Evolutionary conservation across 1,140 invertebrate genomes (phyloP).

Genomic region (Zaprionus davidi): DNA sequence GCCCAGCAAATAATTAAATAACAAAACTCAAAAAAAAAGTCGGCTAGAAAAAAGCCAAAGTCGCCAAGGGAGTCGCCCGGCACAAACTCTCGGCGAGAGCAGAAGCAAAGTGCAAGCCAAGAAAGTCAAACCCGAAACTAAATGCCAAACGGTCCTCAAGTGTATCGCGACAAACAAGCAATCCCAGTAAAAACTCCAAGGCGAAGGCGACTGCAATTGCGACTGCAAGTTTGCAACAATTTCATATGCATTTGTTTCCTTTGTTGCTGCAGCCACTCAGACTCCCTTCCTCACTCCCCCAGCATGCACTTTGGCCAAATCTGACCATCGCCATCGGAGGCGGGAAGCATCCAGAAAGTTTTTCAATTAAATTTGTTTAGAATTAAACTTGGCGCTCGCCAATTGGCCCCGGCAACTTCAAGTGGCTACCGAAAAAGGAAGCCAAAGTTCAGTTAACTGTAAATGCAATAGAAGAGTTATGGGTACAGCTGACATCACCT

Average conservation of each 20-base stretch:
- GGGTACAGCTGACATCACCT: conserved; percentile 14
- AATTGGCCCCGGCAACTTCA: conserved; percentile 29
- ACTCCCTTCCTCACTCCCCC: not conserved
- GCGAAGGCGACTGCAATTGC: conserved; percentile 32
- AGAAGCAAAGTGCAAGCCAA: conserved; percentile 11
- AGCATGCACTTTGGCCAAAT: conserved; percentile 33
- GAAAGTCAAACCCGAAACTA: conserved; percentile 44
- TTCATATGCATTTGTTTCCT: conserved; percentile 74
- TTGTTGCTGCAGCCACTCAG: conserved; percentile 31
- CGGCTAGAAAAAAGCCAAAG: not conserved
- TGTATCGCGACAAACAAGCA: conserved; percentile 63
- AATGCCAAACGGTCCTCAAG: conserved; percentile 74
- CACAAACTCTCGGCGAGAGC: conserved; percentile 2
- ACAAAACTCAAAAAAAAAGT: conserved; percentile 37
- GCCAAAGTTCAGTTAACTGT: conserved; percentile 49
- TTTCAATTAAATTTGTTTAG: conserved; percentile 81
- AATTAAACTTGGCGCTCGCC: conserved; percentile 71
- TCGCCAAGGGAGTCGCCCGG: conserved; percentile 9
- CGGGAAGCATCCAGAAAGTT: conserved; percentile 59
- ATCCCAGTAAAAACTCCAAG: conserved; percentile 12
- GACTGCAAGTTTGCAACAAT: conserved; percentile 65
- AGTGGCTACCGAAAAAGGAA: conserved; percentile 20
- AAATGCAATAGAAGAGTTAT: conserved; percentile 29
- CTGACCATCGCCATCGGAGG: conserved; percentile 60
- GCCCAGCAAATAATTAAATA: conserved; percentile 70